Evolutionary conservation across 2,888 invertebrate species (phyloP).

Genomic region (Neria commutata): DNA sequence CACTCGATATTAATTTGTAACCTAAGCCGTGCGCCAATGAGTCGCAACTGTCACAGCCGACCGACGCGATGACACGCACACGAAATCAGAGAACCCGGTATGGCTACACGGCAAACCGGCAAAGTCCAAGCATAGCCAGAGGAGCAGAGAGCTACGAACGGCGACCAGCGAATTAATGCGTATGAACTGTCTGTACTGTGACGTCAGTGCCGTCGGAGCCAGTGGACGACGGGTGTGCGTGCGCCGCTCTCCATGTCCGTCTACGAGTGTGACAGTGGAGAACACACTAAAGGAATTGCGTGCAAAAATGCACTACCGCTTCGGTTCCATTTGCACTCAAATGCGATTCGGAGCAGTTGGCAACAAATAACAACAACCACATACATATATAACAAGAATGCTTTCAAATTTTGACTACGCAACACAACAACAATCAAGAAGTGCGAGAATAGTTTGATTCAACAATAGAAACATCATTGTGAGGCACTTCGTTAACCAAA

Average conservation of each 20-base stretch:
- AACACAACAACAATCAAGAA: too few species aligned
- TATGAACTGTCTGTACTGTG: constrained; percentile 44
- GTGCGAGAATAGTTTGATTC: too few species aligned
- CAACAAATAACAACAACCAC: too few species aligned
- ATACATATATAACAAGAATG: too few species aligned
- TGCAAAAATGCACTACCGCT: constrained; percentile 53
- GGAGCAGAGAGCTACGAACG: constrained; percentile 22
- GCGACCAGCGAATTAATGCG: constrained; percentile 27
- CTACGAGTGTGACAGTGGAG: constrained; percentile 11
- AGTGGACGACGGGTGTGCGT: background rate
- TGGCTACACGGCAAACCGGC: background rate
- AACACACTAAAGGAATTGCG: constrained; percentile 45
- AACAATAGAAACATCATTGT: too few species aligned
- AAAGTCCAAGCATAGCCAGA: constrained; percentile 9
- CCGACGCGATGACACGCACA: constrained; percentile 60
- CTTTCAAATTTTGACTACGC: too few species aligned
- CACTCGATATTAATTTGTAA: constrained; percentile 53
- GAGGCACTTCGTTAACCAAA: too few species aligned
- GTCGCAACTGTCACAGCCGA: constrained; percentile 60
- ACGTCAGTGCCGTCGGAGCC: constrained; percentile 35
- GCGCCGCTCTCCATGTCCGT: constrained; percentile 32
- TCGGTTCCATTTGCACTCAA: too few species aligned
- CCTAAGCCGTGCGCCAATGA: constrained; percentile 50
- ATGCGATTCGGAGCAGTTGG: too few species aligned
- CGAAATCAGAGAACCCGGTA: constrained; percentile 3